Evolutionary conservation across 1,140 invertebrate genomes (phyloP).

Genomic region (Limonius californicus): DNA sequence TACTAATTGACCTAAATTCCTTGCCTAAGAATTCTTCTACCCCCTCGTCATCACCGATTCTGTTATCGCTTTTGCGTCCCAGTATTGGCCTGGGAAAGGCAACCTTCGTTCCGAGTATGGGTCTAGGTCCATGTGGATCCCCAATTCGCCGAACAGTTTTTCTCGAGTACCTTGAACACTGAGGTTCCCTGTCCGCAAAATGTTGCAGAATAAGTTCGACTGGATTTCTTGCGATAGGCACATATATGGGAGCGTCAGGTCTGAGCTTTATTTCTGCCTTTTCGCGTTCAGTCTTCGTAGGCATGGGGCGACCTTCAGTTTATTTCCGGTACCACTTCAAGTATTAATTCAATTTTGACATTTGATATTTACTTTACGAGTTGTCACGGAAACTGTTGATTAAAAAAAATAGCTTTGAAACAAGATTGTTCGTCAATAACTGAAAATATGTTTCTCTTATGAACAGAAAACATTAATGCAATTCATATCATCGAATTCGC

Average conservation of each 20-base stretch:
- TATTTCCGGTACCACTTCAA: too few species aligned
- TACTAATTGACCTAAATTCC: conserved; percentile 35
- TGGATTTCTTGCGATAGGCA: conserved; percentile 25
- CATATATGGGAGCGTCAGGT: conserved; percentile 33
- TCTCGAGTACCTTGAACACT: conserved; percentile 39
- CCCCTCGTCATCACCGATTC: conserved; percentile 16
- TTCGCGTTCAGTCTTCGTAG: conserved; percentile 22
- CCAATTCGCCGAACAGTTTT: conserved; percentile 30
- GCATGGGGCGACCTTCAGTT: too few species aligned
- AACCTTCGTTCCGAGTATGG: conserved; percentile 38
- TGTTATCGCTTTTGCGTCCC: conserved; percentile 32
- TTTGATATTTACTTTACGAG: too few species aligned
- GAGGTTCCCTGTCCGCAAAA: conserved; percentile 21
- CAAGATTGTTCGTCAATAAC: too few species aligned
- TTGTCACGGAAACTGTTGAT: too few species aligned
- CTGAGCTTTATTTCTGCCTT: conserved; percentile 30
- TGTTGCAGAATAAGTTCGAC: conserved; percentile 9
- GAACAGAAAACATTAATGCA: too few species aligned
- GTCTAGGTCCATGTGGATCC: conserved; percentile 29
- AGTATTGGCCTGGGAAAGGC: conserved; percentile 38
- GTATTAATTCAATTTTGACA: too few species aligned
- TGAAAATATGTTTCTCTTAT: too few species aligned
- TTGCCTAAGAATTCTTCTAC: conserved; percentile 33
- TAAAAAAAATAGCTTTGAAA: too few species aligned
- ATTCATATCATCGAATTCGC: too few species aligned